phyloP scores from a whole-genome alignment of 2,888 invertebrate genomes.

The Eupithecia abbreviata region DNA sequence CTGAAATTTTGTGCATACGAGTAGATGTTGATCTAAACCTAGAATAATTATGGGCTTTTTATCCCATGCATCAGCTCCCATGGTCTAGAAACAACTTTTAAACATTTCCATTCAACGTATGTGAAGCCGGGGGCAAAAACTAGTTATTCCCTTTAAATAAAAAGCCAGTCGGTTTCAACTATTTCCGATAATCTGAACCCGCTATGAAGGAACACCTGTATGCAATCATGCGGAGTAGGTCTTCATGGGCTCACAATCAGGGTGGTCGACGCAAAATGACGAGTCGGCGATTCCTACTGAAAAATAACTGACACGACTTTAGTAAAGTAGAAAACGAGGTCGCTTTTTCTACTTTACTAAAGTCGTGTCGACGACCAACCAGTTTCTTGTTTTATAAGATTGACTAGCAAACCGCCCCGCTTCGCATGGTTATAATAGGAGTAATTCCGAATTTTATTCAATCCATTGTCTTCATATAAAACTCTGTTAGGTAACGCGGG shows the following conservation, averaged over 20 bases:
- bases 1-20: too few relatives aligned
- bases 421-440: too few relatives aligned
- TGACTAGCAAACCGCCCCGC: too few relatives aligned
- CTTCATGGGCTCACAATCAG: constrained; percentile 26
- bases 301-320: constrained; percentile 1
- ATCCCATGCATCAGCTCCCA: too few relatives aligned
- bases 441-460: too few relatives aligned
- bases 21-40: too few relatives aligned
- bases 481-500: too few relatives aligned
- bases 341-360: too few relatives aligned
- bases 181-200: not conserved
- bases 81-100: too few relatives aligned
- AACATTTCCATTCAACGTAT: too few relatives aligned
- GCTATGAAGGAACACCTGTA: constrained; percentile 8
- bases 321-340: not conserved
- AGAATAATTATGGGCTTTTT: too few relatives aligned
- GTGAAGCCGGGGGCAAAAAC: not conserved
- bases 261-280: constrained; percentile 19
- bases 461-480: too few relatives aligned
- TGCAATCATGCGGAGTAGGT: constrained; percentile 17
- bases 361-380: not conserved
- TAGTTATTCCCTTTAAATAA: not conserved
- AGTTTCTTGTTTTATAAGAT: not conserved
- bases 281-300: constrained; percentile 17
- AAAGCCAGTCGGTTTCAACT: not conserved